These are phyloP conservation scores for Globodera rostochiensis DNA, from an alignment of 1,140 invertebrate genomes.

Conservation along the genomic window DNA sequence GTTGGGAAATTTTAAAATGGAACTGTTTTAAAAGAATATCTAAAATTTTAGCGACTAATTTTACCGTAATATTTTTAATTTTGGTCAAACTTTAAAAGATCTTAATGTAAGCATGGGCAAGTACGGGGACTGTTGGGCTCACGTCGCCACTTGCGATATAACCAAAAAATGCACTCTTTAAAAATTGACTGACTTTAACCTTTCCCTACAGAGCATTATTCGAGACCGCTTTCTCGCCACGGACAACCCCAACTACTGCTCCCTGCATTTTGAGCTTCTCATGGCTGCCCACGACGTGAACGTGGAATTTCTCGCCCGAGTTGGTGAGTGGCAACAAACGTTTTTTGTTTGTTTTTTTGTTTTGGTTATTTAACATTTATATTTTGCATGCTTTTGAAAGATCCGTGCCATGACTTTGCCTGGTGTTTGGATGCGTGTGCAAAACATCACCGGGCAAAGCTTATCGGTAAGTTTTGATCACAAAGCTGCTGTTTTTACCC, in stretches of 20 bases:
- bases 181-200: background rate
- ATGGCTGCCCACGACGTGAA: constrained; percentile 95
- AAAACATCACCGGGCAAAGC: constrained; percentile 75
- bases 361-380: background rate
- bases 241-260: constrained; percentile 94
- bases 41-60: no score
- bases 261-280: constrained; percentile 86
- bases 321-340: constrained; percentile 7
- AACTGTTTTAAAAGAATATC: no score
- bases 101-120: no score
- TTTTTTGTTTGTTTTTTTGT: background rate
- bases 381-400: constrained; percentile 68
- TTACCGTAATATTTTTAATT: no score
- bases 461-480: constrained; percentile 7
- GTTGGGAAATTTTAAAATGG: no score
- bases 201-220: constrained; percentile 91
- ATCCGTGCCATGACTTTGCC: constrained; percentile 97
- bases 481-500: no score
- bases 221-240: constrained; percentile 89
- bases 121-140: no score
- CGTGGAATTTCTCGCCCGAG: constrained; percentile 57
- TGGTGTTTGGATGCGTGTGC: constrained; percentile 99
- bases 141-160: no score
- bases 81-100: no score
- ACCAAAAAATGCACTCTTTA: no score